A percentile compares a stretch with the other conserved stretches of the same genome.
phyloP scores from a whole-genome alignment of 2,888 invertebrate genomes.

The Stegophylla sp. region DNA sequence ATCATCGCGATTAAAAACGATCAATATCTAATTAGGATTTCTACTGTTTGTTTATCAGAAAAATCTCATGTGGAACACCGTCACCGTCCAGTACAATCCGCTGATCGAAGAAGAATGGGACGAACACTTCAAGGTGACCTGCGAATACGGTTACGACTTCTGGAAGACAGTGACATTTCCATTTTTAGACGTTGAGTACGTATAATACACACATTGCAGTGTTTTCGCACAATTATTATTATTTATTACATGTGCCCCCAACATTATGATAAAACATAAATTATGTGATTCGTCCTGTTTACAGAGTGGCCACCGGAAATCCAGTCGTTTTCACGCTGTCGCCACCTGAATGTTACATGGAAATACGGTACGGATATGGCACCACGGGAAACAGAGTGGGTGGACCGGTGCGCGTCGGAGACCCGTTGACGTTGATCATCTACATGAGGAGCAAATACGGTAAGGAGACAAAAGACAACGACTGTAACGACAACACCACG shows the following conservation, averaged over 20 bases:
- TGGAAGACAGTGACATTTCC: constrained; percentile 97
- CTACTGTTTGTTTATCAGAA: constrained; percentile 69
- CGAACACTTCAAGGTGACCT: constrained; percentile 93
- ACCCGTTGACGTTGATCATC: constrained; percentile 88
- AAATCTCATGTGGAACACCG: constrained; percentile 96
- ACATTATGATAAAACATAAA: too few relatives aligned
- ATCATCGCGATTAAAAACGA: too few relatives aligned
- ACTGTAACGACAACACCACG: not conserved
- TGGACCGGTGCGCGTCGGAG: constrained; percentile 89
- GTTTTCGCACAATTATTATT: too few relatives aligned
- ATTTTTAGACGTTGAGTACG: constrained; percentile 92
- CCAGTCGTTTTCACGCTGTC: constrained; percentile 91
- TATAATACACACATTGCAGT: constrained; percentile 62
- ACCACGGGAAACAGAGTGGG: constrained; percentile 83
- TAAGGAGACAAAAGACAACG: constrained; percentile 65
- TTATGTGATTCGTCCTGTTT: constrained; percentile 61
- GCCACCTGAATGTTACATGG: constrained; percentile 95
- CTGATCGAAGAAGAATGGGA: constrained; percentile 92
- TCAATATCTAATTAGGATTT: too few relatives aligned
- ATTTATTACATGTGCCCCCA: too few relatives aligned
- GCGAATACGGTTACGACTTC: constrained; percentile 95
- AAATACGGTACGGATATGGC: constrained; percentile 89
- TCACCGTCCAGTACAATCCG: constrained; percentile 91
- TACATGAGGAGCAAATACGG: constrained; percentile 95
- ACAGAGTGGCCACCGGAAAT: constrained; percentile 90